phyloP scores from a whole-genome alignment of 1,140 invertebrate species.

The Bombus consobrinus region DNA sequence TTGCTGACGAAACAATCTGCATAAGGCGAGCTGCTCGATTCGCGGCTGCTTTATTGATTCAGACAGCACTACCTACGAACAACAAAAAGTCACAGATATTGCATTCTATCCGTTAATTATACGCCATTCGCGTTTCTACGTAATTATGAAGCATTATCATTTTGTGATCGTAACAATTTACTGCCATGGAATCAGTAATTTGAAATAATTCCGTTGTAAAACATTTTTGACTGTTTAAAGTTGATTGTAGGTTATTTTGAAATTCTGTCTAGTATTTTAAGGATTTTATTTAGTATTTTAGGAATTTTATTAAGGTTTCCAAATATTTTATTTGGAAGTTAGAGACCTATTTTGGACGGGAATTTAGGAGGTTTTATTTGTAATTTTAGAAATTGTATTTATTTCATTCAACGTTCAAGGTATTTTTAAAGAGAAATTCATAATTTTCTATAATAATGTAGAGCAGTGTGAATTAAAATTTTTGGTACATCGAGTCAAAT shows the following conservation, averaged over 20 bases:
- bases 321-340: too few species aligned
- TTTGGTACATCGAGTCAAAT: background rate
- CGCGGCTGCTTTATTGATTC: slow-evolving; percentile 24
- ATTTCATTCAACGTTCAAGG: background rate
- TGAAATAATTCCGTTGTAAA: background rate
- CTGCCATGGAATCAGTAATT: background rate
- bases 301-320: background rate
- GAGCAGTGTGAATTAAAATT: background rate
- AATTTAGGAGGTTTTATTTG: too few species aligned
- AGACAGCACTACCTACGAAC: background rate
- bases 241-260: background rate
- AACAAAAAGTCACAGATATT: slow-evolving; percentile 19
- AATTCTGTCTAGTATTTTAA: background rate
- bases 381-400: too few species aligned
- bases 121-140: background rate
- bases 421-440: background rate
- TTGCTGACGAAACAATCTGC: slow-evolving; percentile 31
- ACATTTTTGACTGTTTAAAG: background rate
- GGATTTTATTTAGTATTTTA: background rate
- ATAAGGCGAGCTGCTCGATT: slow-evolving; percentile 15
- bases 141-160: background rate
- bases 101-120: background rate
- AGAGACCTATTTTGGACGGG: too few species aligned
- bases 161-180: background rate
- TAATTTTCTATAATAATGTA: background rate